phyloP scores from a whole-genome alignment of 2,113 vertebrate genomes.

The Isichthys henryi region DNA sequence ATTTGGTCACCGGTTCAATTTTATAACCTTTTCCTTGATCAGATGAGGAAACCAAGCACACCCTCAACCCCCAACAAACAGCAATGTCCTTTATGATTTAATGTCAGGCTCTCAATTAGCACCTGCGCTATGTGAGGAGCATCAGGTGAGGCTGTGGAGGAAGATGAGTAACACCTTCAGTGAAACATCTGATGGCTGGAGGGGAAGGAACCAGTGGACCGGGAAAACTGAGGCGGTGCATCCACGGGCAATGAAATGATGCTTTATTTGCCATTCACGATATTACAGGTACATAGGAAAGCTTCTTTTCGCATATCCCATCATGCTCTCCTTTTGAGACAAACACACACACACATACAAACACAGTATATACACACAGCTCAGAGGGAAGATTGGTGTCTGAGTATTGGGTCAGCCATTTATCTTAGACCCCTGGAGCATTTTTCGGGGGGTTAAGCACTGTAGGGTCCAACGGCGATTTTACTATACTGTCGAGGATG shows the following conservation, averaged over 20 bases:
- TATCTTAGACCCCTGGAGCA: background rate
- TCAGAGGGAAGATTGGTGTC: background rate
- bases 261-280: background rate
- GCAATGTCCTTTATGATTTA: background rate
- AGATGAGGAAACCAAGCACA: background rate
- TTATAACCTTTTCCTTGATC: background rate
- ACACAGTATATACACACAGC: background rate
- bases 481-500: background rate
- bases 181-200: background rate
- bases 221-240: background rate
- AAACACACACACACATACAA: background rate
- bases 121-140: background rate
- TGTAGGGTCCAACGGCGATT: background rate
- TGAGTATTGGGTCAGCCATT: background rate
- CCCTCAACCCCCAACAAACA: background rate
- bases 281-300: background rate
- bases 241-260: background rate
- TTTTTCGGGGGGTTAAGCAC: background rate
- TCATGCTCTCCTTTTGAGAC: background rate
- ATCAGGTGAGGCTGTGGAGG: background rate
- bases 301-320: background rate
- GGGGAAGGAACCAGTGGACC: background rate
- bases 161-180: background rate
- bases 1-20: background rate
- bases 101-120: conserved; percentile 10